Percentiles rank a stretch among this genome's conserved stretches.
These are phyloP conservation scores for Neotoxoptera formosana DNA, from an alignment of 1,140 invertebrate species.

Conservation along the genomic window DNA sequence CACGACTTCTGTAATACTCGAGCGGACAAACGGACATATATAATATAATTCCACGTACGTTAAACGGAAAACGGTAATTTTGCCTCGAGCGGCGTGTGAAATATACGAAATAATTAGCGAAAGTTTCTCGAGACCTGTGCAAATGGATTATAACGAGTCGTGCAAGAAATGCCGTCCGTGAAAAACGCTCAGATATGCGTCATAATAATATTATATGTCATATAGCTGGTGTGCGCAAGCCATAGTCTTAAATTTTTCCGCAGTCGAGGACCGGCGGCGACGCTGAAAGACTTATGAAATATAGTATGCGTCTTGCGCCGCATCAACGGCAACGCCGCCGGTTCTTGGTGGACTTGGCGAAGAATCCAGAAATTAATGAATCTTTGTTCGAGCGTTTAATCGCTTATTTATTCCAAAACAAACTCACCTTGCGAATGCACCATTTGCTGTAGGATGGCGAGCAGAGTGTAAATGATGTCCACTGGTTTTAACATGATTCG, in stretches of 20 bases:
- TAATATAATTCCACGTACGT: not conserved
- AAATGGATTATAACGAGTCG: not conserved
- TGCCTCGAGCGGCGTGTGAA: not conserved
- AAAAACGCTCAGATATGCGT: not conserved
- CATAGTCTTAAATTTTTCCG: not conserved
- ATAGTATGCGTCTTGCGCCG: not conserved
- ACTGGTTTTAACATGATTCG: slow-evolving; percentile 33
- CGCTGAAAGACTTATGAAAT: not conserved
- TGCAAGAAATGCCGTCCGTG: not conserved
- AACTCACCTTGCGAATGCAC: slow-evolving; percentile 38
- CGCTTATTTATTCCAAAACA: not conserved
- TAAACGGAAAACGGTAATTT: not conserved
- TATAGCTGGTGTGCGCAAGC: not conserved
- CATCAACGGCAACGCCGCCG: not conserved
- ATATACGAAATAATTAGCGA: slow-evolving; percentile 41
- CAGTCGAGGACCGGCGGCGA: not conserved
- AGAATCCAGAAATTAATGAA: too few relatives aligned
- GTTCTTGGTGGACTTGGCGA: too few relatives aligned
- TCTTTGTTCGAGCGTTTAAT: too few relatives aligned
- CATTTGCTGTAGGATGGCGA: slow-evolving; percentile 41
- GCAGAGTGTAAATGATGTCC: slow-evolving; percentile 12
- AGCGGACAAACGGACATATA: not conserved
- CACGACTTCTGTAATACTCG: not conserved
- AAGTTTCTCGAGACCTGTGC: slow-evolving; percentile 10
- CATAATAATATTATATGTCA: not conserved